Base-by-base conservation (phyloP, 2,797 vertebrate species). In the Microchirus variegatus region DNA sequence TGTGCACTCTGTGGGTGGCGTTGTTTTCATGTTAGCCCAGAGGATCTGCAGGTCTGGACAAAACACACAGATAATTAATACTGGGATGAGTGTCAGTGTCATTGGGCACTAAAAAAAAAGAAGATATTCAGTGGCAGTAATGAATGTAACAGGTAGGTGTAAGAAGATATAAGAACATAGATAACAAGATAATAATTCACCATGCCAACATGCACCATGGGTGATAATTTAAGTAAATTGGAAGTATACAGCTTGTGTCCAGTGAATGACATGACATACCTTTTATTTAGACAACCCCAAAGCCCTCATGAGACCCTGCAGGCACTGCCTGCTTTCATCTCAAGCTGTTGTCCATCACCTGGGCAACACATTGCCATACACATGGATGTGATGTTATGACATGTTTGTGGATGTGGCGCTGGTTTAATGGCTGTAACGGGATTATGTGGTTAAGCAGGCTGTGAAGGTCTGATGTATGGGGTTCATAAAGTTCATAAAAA, bases 401-500 rank as follows among this genome's bases (percentile, higher is more conserved):
- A 70, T 41, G 78, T 77, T 77, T 76, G 9, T 71, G 66, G 65
- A 80, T 41, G 58, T 35, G 52, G 35, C 13, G 15, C 38, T 12
- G 41, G 4, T 15, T 42, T 5, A 14, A 42, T 42, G 41, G 75
- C 65, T 65, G 59, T 1, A 22, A 62, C 46, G 49, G 74, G 61
- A 69, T 62, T 52, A 58, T 17, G 49, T 3, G 10, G 5, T 38
- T 7, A 55, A 58, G 41, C 41, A 42, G 44, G 55, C 45, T 0
- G 35, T n/a, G 16, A 53, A 36, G 19, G 54, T 58, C 75, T 67
- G 74, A 85, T 51, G 61, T 47, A 70, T 53, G 38, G 44, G 60
- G 65, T 70, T 78, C 77, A 75, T 78, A 46, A 76, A 69, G 68
- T 73, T 80, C 60, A 60, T 73, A 53, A 70, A 70, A 75, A 71